These are phyloP conservation scores for Menidia menidia DNA, from an alignment of 2,797 vertebrate genomes.

Conservation along the genomic window DNA sequence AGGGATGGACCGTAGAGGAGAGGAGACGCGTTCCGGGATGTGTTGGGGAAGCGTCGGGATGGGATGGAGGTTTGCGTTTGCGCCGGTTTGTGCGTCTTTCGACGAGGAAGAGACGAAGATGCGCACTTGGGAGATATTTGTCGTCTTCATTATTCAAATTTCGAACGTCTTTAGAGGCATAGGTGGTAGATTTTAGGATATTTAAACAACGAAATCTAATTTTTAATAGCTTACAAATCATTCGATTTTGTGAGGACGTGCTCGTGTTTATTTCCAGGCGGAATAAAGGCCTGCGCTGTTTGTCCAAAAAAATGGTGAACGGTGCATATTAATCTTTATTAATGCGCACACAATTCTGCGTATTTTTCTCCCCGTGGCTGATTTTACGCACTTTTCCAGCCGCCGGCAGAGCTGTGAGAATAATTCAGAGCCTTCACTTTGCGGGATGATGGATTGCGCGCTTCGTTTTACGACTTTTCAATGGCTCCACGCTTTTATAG, in stretches of 20 bases:
- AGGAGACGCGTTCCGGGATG: slow-evolving; percentile 5
- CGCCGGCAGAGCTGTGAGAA: slow-evolving; percentile 83
- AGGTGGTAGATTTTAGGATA: slow-evolving; percentile 13
- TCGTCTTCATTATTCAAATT: slow-evolving; percentile 13
- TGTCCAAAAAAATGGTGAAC: background rate
- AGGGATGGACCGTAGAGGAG: slow-evolving; percentile 33
- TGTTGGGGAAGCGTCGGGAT: slow-evolving; percentile 29
- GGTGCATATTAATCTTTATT: background rate
- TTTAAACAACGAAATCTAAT: slow-evolving; percentile 24
- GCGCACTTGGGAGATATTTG: slow-evolving; percentile 57
- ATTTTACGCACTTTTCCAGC: slow-evolving; percentile 1
- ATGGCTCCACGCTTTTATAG: slow-evolving; percentile 91
- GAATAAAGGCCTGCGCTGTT: background rate
- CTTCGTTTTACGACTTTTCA: slow-evolving; percentile 93
- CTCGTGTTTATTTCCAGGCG: background rate
- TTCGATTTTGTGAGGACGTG: background rate
- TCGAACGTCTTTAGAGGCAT: slow-evolving; percentile 10
- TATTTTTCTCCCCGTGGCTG: background rate
- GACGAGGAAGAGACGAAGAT: slow-evolving; percentile 18
- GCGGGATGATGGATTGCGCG: slow-evolving; percentile 90
- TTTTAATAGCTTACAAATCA: background rate
- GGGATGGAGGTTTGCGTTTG: slow-evolving; percentile 11
- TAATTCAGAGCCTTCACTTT: slow-evolving; percentile 86
- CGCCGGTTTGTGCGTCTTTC: slow-evolving; percentile 21
- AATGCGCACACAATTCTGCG: background rate